A percentile compares a stretch with the other conserved stretches of the same genome.
These are phyloP conservation scores for Criorhina ranunculi DNA, from an alignment of 2,888 invertebrate species.

Conservation along the genomic window DNA sequence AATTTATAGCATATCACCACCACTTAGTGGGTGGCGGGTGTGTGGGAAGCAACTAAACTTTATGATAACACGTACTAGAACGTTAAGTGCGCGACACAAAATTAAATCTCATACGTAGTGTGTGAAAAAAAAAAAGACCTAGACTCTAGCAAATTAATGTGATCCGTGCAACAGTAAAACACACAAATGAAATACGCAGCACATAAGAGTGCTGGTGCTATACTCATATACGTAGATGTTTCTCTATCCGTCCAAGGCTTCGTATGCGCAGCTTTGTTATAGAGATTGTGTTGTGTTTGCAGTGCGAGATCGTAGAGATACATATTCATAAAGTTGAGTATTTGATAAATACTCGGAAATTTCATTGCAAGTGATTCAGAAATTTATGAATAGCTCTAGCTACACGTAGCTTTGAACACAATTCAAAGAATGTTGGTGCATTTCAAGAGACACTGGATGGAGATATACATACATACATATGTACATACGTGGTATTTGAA, in stretches of 20 bases:
- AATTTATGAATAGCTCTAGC: slow-evolving; percentile 50
- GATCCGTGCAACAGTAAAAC: slow-evolving; percentile 44
- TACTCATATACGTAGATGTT: slow-evolving; percentile 2
- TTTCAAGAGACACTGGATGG: background rate
- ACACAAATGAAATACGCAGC: slow-evolving; percentile 40
- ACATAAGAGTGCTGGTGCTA: slow-evolving; percentile 8
- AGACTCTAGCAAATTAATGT: slow-evolving; percentile 33
- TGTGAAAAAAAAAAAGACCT: too few species aligned
- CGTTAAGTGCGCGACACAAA: background rate
- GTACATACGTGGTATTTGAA: too few species aligned
- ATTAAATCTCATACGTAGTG: background rate
- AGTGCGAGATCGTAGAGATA: slow-evolving; percentile 46
- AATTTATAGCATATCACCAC: slow-evolving; percentile 14
- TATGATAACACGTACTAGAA: slow-evolving; percentile 25
- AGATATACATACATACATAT: too few species aligned
- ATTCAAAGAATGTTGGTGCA: slow-evolving; percentile 2
- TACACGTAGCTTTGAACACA: background rate
- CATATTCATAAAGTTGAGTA: slow-evolving; percentile 27
- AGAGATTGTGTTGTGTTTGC: slow-evolving; percentile 26
- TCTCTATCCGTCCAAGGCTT: slow-evolving; percentile 49
- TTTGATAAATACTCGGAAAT: slow-evolving; percentile 54
- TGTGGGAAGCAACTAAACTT: slow-evolving; percentile 3
- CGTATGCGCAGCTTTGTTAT: slow-evolving; percentile 41
- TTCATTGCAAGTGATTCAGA: slow-evolving; percentile 53
- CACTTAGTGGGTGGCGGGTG: background rate